Conservation (phyloP, 2,113 vertebrate species). For the Orcinus orca region DNA sequence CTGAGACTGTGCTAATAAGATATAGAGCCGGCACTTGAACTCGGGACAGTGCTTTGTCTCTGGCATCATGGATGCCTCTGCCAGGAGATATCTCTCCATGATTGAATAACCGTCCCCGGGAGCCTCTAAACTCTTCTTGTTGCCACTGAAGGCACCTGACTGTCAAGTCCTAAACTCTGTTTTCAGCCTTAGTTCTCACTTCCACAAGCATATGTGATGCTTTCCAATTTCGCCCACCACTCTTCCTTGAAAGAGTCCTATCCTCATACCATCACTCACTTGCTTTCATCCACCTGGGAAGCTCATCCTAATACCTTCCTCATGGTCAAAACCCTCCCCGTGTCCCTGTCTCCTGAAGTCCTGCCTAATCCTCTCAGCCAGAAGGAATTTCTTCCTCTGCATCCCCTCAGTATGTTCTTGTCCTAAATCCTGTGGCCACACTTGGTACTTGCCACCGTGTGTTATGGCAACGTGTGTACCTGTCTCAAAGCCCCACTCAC, state of each 20-base stretch:
- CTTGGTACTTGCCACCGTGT: background rate
- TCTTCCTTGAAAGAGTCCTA: background rate
- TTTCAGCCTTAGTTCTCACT: background rate
- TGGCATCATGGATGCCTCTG: background rate
- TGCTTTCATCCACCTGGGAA: background rate
- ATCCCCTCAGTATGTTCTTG: background rate
- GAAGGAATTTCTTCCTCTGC: background rate
- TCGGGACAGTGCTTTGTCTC: background rate
- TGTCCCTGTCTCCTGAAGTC: background rate
- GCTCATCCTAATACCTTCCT: background rate
- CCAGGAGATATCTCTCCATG: background rate
- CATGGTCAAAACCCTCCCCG: background rate
- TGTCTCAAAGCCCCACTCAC: background rate
- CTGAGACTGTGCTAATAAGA: background rate
- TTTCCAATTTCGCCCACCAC: background rate
- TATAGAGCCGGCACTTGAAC: background rate
- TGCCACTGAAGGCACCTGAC: background rate
- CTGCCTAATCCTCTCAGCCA: background rate
- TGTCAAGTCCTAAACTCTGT: background rate
- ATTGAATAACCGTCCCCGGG: background rate
- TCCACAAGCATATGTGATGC: background rate
- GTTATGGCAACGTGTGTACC: rapidly evolving
- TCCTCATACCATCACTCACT: too few species aligned
- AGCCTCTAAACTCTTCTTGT: background rate
- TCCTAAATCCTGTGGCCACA: background rate